Evolutionary conservation across 2,888 invertebrate species (phyloP).

Genomic region (Carpatolechia fugitivella): DNA sequence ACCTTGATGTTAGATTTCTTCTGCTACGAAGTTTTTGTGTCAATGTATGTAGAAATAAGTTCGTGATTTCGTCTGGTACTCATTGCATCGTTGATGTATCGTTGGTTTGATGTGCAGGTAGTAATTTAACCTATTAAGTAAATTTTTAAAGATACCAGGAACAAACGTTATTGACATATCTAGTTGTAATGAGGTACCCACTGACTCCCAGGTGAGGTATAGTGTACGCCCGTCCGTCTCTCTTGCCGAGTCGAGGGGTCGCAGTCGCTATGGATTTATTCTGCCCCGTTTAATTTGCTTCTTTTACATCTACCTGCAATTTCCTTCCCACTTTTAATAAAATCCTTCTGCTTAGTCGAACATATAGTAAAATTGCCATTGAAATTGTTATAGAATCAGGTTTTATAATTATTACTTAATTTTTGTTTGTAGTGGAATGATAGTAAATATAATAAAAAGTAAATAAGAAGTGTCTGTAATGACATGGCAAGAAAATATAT

Average conservation of each 20-base stretch:
- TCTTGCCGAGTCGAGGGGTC: conserved; percentile 50
- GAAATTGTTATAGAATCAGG: neutral
- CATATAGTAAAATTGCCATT: neutral
- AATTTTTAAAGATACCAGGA: no score
- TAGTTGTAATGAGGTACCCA: conserved; percentile 29
- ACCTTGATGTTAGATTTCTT: no score
- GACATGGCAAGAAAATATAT: conserved; percentile 78
- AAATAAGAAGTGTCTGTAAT: conserved; percentile 32
- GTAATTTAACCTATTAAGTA: no score
- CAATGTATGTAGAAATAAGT: no score
- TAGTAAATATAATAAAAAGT: conserved; percentile 21
- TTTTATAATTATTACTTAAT: neutral
- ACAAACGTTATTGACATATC: conserved; percentile 28
- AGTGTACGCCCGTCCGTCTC: conserved; percentile 51
- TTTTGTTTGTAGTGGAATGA: neutral
- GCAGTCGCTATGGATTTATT: conserved; percentile 50
- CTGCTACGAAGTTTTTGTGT: no score
- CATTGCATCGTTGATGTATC: no score
- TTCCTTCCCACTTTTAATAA: conserved; percentile 5
- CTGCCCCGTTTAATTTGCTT: conserved; percentile 53
- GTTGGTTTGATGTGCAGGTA: no score
- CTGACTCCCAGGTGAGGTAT: conserved; percentile 38
- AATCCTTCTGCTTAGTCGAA: neutral
- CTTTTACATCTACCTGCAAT: conserved; percentile 27
- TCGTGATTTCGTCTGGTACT: no score